These are phyloP conservation scores for Drosophila neotestacea DNA, from an alignment of 2,888 invertebrate species.

Conservation along the genomic window DNA sequence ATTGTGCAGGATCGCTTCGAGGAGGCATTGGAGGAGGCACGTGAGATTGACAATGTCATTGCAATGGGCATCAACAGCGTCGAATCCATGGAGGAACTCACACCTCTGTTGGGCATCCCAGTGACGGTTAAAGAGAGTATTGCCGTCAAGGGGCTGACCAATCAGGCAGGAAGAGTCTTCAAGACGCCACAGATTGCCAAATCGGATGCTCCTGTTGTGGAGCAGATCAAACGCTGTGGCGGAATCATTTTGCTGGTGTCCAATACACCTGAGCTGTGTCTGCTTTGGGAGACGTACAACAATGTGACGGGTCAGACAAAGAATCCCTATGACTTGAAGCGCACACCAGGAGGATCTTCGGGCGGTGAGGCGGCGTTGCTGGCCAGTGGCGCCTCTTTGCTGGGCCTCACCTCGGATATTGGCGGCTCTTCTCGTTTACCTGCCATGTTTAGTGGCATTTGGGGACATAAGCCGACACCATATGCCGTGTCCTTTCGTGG, in stretches of 20 bases:
- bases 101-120: conserved; percentile 93
- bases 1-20: conserved; percentile 92
- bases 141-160: conserved; percentile 91
- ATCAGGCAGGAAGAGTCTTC: conserved; percentile 90
- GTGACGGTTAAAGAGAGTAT: conserved; percentile 94
- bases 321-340: conserved; percentile 94
- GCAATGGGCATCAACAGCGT: conserved; percentile 86
- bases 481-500: conserved; percentile 89
- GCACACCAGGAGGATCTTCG: conserved; percentile 95
- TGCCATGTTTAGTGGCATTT: conserved; percentile 95
- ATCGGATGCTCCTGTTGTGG: conserved; percentile 91
- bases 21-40: conserved; percentile 91
- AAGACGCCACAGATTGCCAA: conserved; percentile 88
- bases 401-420: conserved; percentile 95
- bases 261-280: conserved; percentile 95
- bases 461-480: conserved; percentile 95
- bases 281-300: conserved; percentile 96
- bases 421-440: conserved; percentile 96
- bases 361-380: conserved; percentile 94
- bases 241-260: conserved; percentile 94
- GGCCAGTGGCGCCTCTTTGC: conserved; percentile 91
- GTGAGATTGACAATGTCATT: conserved; percentile 89
- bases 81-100: conserved; percentile 88
- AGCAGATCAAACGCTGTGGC: conserved; percentile 90
- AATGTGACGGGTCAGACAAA: conserved; percentile 93